Evolutionary conservation across 2,888 invertebrate species (phyloP), one percentile per base, ranked within the genome.

Genomic region (Margaritifera margaritifera): DNA sequence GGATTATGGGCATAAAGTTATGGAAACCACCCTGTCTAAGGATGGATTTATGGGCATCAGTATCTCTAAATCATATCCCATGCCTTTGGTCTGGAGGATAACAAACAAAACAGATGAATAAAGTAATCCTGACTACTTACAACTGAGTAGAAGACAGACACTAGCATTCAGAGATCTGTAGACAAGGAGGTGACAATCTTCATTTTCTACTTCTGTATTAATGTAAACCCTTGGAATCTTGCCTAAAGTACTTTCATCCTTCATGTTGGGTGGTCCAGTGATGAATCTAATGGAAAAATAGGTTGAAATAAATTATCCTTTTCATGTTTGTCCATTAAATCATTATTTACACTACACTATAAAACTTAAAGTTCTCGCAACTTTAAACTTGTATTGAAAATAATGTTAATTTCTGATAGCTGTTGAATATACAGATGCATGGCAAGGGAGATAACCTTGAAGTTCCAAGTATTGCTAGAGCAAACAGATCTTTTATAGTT

Each of bases 141-240:
- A 94, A 89, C 95, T 93, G 70, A 96, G 92, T 84, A 96, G 94
- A 68, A 97, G 92, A 87, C 96, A 96, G 53, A 97, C 91, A 42
- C 96, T 95, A 6, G 96, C 95, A 91, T 95, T 95, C 60, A 95
- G 90, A 8, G 95, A 94, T 78, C 95, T 93, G 88, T 98, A 98
- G 31, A 96, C 94, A 24, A 97, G 91, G 85, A 97, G 91, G 88
- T 94, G 93, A 88, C 94, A 93, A 77, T 93, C 92, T 66, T 92
- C 92, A 56, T 92, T 91, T 77, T 92, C 78, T 52, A 65, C 76
- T 50, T 84, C 82, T 61, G 92, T 91, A 87, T 92, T 93, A 24
- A 95, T 90, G 85, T 93, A 93, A 19, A 95, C 93, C 90, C 93
- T 93, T 1, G 94, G 93, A 51, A 95, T 91, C 89, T 93, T 94